Evolutionary conservation across 1,140 invertebrate genomes (phyloP).

Genomic region (Ctenoplectra terminalis): DNA sequence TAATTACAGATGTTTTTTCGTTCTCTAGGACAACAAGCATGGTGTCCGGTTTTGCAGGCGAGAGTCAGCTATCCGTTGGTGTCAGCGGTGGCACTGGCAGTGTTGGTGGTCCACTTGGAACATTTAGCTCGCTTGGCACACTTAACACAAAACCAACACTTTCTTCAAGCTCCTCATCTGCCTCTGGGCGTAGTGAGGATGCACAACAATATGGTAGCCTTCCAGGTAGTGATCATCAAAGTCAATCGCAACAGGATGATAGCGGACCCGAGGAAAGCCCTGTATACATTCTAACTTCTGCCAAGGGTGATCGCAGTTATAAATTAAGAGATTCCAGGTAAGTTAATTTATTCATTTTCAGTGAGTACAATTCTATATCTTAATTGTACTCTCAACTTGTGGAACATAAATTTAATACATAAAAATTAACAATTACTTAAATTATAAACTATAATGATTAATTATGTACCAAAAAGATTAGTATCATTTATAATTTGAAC

Average conservation of each 20-base stretch:
- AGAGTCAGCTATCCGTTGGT: slow-evolving; percentile 70
- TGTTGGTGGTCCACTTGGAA: slow-evolving; percentile 43
- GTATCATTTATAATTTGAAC: too few relatives aligned
- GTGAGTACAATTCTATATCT: not conserved
- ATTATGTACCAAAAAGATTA: not conserved
- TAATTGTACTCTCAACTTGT: not conserved
- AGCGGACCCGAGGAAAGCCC: slow-evolving; percentile 81
- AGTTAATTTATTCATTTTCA: not conserved
- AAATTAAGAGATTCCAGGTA: slow-evolving; percentile 81
- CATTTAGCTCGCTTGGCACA: slow-evolving; percentile 43
- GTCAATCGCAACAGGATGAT: slow-evolving; percentile 80
- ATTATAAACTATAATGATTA: not conserved
- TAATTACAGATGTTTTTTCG: slow-evolving; percentile 79
- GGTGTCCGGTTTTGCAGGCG: slow-evolving; percentile 76
- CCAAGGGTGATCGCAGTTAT: slow-evolving; percentile 81
- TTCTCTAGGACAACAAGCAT: slow-evolving; percentile 79
- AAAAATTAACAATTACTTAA: not conserved
- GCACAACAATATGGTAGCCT: slow-evolving; percentile 77
- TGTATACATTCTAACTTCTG: slow-evolving; percentile 81
- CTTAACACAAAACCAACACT: slow-evolving; percentile 69
- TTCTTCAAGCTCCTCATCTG: slow-evolving; percentile 81
- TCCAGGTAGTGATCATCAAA: slow-evolving; percentile 79
- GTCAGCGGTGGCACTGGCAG: slow-evolving; percentile 33
- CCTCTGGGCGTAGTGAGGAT: slow-evolving; percentile 80
- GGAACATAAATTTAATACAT: not conserved